phyloP scores from a whole-genome alignment of 1,140 invertebrate genomes.

The Halesus radiatus region DNA sequence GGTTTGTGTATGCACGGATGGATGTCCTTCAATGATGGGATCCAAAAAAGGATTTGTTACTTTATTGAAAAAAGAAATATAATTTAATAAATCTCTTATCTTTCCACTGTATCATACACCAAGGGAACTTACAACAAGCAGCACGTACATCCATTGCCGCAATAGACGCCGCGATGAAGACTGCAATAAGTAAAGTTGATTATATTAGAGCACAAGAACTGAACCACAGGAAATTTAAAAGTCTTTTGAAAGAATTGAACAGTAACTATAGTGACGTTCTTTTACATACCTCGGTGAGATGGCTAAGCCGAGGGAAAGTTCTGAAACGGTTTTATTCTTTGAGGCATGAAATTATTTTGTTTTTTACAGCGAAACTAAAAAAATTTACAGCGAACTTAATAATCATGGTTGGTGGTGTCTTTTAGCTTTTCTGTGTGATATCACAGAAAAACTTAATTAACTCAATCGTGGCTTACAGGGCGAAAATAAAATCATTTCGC shows the following conservation, averaged over 20 bases:
- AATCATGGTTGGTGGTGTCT: constrained; percentile 24
- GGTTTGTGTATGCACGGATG: constrained; percentile 57
- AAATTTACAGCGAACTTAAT: constrained; percentile 36
- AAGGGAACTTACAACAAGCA: constrained; percentile 2
- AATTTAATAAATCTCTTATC: constrained; percentile 53
- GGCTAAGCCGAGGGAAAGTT: constrained; percentile 37
- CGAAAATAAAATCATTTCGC: constrained; percentile 29
- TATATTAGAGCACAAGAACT: constrained; percentile 11
- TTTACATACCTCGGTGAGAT: constrained; percentile 29
- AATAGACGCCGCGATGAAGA: constrained; percentile 36
- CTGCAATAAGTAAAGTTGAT: constrained; percentile 26
- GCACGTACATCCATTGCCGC: constrained; percentile 22
- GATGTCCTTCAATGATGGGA: constrained; percentile 56
- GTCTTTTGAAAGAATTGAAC: constrained; percentile 33
- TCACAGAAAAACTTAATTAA: constrained; percentile 21
- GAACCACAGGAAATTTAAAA: not conserved
- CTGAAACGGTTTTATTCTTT: constrained; percentile 30
- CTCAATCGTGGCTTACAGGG: not conserved
- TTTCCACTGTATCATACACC: constrained; percentile 32
- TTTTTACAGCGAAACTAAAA: constrained; percentile 39
- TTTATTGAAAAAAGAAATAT: constrained; percentile 57
- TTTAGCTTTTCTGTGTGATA: constrained; percentile 20
- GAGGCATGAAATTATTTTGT: constrained; percentile 39
- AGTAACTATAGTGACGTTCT: constrained; percentile 39
- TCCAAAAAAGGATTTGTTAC: constrained; percentile 56